phyloP scores from a whole-genome alignment of 2,888 invertebrate genomes.

The Eurois occulta region DNA sequence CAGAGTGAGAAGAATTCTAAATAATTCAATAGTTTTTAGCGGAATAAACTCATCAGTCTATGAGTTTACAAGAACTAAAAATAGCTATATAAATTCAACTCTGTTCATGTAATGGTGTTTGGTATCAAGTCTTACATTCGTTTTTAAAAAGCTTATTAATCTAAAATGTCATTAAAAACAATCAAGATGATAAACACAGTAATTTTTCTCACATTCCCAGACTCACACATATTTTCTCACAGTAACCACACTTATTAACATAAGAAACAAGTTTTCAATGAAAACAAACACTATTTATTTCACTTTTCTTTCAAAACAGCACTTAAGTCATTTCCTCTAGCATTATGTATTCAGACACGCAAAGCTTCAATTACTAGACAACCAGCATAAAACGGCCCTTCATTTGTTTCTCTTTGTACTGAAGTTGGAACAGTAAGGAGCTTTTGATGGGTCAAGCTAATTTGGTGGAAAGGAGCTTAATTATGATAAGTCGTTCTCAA shows the following conservation, averaged over 20 bases:
- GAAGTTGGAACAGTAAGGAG: constrained; percentile 25
- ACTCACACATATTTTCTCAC: constrained; percentile 37
- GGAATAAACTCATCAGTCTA: too few relatives aligned
- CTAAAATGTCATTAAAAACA: not conserved
- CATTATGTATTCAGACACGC: constrained; percentile 73
- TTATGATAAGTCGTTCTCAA: constrained; percentile 46
- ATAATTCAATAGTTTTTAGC: too few relatives aligned
- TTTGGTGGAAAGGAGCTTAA: constrained; percentile 44
- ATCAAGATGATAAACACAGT: not conserved
- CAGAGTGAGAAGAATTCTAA: too few relatives aligned
- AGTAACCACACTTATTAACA: constrained; percentile 37
- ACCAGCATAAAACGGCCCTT: constrained; percentile 60
- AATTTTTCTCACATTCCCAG: constrained; percentile 33
- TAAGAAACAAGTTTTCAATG: constrained; percentile 66
- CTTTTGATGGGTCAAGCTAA: constrained; percentile 52
- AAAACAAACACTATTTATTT: constrained; percentile 70
- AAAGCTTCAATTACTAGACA: constrained; percentile 69
- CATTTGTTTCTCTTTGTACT: constrained; percentile 49
- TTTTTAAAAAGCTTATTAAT: not conserved
- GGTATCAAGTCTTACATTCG: not conserved
- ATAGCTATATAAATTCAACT: not conserved
- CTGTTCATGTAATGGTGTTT: not conserved
- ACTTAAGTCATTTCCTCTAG: constrained; percentile 69
- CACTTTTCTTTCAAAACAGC: constrained; percentile 68
- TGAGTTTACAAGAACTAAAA: not conserved